Percentiles rank a stretch among this genome's conserved stretches.
Evolutionary conservation across 2,113 vertebrate genomes (phyloP).

Genomic region (Prolemur simus): DNA sequence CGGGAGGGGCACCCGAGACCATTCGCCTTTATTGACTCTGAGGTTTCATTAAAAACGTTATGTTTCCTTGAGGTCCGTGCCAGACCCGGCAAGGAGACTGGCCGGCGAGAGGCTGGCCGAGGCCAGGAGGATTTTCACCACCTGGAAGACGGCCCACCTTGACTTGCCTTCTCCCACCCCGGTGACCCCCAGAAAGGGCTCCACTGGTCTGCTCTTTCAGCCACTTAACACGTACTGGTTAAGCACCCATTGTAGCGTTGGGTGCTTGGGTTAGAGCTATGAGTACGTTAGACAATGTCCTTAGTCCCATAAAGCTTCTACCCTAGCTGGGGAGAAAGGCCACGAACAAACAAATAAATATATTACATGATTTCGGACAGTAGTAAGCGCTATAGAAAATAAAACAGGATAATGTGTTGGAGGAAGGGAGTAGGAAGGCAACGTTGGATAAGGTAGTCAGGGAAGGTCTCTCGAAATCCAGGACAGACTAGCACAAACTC

Average conservation of each 20-base stretch:
- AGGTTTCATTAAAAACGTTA: slow-evolving; percentile 70
- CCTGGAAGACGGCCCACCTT: not conserved
- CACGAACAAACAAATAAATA: not conserved
- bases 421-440: not conserved
- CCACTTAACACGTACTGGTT: rapidly evolving
- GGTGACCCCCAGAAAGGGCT: not conserved
- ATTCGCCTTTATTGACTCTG: slow-evolving; percentile 69
- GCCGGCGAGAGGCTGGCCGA: not conserved
- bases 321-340: not conserved
- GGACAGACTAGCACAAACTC: not conserved
- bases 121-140: not conserved
- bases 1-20: slow-evolving; percentile 51
- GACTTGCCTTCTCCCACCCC: not conserved
- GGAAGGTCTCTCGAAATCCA: no score
- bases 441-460: not conserved
- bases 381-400: not conserved
- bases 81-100: slow-evolving; percentile 51
- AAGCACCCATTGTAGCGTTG: rapidly evolving
- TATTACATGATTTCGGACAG: not conserved
- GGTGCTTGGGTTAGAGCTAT: no score
- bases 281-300: not conserved
- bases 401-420: not conserved
- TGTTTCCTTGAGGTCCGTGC: slow-evolving; percentile 79
- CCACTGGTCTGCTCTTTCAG: rapidly evolving
- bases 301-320: not conserved